Conservation (phyloP, 2,888 invertebrate genomes). For the Leptothorax acervorum region DNA sequence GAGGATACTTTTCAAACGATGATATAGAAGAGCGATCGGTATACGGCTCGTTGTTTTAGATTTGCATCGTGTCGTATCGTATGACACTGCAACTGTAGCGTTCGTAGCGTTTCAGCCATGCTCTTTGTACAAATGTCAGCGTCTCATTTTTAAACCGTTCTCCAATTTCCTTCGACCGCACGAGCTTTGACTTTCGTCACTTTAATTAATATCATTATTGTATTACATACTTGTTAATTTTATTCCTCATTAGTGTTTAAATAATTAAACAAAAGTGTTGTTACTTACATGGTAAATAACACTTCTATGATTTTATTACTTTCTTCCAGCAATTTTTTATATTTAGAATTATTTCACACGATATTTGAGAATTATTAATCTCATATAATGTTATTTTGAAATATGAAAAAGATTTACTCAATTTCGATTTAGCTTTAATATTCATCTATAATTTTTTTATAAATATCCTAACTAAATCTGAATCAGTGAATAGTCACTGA, state of each 20-base stretch:
- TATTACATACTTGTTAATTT: neutral
- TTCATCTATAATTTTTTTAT: neutral
- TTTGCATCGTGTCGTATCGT: conserved; percentile 11
- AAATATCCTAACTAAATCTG: neutral
- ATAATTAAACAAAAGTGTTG: conserved; percentile 1
- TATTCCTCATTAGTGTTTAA: neutral
- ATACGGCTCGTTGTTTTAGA: conserved; percentile 27
- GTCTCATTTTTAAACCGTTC: conserved; percentile 27
- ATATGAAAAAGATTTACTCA: neutral
- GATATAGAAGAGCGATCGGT: conserved; percentile 15
- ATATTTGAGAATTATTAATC: neutral
- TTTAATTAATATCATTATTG: conserved; percentile 2
- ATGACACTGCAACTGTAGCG: neutral
- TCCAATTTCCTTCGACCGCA: conserved; percentile 22
- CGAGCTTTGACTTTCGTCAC: neutral
- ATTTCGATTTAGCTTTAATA: neutral
- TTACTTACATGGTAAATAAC: conserved; percentile 1
- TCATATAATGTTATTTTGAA: neutral
- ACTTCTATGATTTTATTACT: neutral
- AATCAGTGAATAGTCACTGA: too few species aligned
- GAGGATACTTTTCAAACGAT: conserved; percentile 22
- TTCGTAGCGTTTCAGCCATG: conserved; percentile 16
- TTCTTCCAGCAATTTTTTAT: neutral
- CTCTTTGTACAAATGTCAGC: conserved; percentile 22
- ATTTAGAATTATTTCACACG: neutral